These are phyloP conservation scores for Apodemus sylvaticus DNA, from an alignment of 2,113 vertebrate species.

Conservation along the genomic window DNA sequence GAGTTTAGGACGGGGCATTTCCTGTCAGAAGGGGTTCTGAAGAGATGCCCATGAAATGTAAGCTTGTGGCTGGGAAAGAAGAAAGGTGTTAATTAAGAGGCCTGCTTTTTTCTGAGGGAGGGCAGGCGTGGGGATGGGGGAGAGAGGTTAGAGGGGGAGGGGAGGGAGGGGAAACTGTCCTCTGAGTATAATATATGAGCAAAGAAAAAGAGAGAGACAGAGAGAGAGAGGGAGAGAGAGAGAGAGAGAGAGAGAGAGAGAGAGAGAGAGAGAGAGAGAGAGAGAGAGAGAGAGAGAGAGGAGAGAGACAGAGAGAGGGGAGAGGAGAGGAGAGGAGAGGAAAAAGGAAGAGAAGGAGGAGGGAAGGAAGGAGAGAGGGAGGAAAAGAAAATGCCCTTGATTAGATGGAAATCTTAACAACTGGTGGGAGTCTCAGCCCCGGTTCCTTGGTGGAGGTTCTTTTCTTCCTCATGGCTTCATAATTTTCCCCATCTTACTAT, in stretches of 20 bases:
- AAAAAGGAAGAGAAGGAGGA: no score
- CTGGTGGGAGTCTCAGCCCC: neutral
- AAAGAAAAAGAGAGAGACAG: no score
- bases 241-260: no score
- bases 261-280: accelerated
- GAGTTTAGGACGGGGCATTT: neutral
- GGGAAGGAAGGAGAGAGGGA: no score
- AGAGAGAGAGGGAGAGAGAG: no score
- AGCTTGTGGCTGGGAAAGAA: neutral
- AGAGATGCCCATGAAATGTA: neutral
- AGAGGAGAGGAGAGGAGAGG: no score
- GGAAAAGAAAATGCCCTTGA: neutral
- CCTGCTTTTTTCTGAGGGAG: neutral
- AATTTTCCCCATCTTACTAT: neutral
- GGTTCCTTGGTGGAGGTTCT: neutral
- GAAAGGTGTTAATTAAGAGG: neutral
- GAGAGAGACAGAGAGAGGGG: no score
- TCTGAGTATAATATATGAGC: neutral
- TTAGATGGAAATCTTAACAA: neutral
- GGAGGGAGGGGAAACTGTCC: neutral
- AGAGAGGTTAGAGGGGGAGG: neutral
- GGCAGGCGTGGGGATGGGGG: no score
- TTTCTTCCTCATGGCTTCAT: neutral
- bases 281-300: neutral
- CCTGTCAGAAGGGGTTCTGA: neutral